Evolutionary conservation across 2,888 invertebrate genomes (phyloP), one percentile per base, ranked within the genome.

Genomic region (Plusia festucae): DNA sequence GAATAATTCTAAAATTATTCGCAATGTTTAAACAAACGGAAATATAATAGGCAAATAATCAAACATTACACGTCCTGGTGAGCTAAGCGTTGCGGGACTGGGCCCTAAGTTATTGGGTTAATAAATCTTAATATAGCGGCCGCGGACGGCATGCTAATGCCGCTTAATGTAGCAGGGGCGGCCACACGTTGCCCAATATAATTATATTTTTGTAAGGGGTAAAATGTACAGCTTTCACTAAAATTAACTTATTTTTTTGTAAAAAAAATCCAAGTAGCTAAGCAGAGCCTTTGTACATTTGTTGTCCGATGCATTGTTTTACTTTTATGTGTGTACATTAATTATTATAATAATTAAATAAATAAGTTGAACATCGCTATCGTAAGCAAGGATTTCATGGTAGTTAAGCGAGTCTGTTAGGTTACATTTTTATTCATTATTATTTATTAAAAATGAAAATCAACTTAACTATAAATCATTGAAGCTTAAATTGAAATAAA

Each of bases 61-160:
- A 69, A 72, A 81, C 68, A 70, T 72, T 64, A 77, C 65, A 79
- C 67, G 68, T 66, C 49, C 56, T 65, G 59, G 59, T 57, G 55
- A 20, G 58, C 74, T 78, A 74, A 81, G 73, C 77, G 55, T 30
- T 9, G 54, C 52, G 53, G 69, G 77, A 60, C 73, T 76, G 75
- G 76, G 52, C 78, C 81, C 80, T 82, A 82, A 85, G 79, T 82
- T 85, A 82, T 85, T 78, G 76, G 79, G 78, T 79, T 81, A 86
- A 87, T 87, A 87, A 87, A 87, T 87, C 88, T 87, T 84, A 86
- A 87, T 87, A 80, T 81, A 76, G 60, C 54, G 75, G 67, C 62
- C 53, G 70, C 75, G 75, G 77, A 34, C 73, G 76, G 81, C 80
- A 83, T 83, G 84, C 80, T 85, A 86, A 86, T 87, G 83, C 70